Evolutionary conservation across 2,797 vertebrate genomes (phyloP), one percentile per base, ranked within the genome.

Genomic region (Rhynchonycteris naso): DNA sequence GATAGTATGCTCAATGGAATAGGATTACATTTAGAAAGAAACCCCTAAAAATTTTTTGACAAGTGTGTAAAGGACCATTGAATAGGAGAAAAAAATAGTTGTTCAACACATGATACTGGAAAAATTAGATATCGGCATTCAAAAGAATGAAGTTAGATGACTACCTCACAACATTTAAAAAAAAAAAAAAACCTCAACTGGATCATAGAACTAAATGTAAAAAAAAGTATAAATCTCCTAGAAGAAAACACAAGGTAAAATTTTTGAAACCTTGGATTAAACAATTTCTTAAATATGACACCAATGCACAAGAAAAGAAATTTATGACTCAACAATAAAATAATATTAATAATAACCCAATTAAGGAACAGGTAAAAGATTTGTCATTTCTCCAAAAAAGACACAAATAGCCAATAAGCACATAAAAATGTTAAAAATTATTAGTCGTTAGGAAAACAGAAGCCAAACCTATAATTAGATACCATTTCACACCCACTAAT

Each of bases 331-430:
- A 91, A 81, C 8, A 54, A 15, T 88, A n/a, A 52, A 71, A 76
- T 83, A 16, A 24, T 28, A 47, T 11, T 72, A 63, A 50, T 28
- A 47, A 14, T 72, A 63, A 50, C 4, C 2, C 0, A 80, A 89
- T 80, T 88, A 66, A 79, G 59, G 63, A 33, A 72, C 18, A 1
- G 21, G 28, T 59, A 90, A 69, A 76, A 19, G 26, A 78, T 35
- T 30, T 96, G 18, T 43, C 22, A 74, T 84, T 90, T 82, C 26
- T 76, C 16, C 63, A 87, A 82, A 91, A 24, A 74, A 68, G 38
- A 83, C 26, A 58, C 12, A 54, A 59, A 88, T 5, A 86, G 19
- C 9, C 63, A 90, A 79, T 56, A 75, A 52, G 33, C 24, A 65
- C 15, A 43, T 38, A 15, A 61, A 85, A 82, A 72, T 33, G 16